Base-by-base conservation (phyloP, 2,113 vertebrate species). In the Spea bombifrons region DNA sequence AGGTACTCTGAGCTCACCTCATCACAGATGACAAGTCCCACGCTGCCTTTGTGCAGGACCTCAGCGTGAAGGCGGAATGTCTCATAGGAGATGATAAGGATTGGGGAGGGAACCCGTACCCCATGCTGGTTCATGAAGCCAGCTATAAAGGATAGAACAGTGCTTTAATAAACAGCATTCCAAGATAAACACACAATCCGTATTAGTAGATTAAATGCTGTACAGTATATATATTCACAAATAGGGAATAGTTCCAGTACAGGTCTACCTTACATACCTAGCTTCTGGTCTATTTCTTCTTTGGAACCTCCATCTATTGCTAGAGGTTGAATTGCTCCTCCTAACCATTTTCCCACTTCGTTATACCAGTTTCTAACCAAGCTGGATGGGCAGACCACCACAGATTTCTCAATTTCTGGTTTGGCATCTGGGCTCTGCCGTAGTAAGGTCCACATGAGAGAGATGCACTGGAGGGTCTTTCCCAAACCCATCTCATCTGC, bases 401-500 rank as follows among this genome's bases (percentile, higher is more conserved):
- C 85, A 0, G 87, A 95, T 83, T 98, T 99, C 83, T 98, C 93
- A 0, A 99, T 97, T 86, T 98, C 96, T 0, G 96, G 94, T 76
- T 90, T 98, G 77, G 89, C 86, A 45, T 98, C 95, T 0, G 96
- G 95, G 78, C 96, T 97, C 86, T 99, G 97, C 17, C 93, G 92
- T 2, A 99, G 89, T 47, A 99, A 93, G 0, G 97, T 99, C 97
- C 97, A 99, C 81, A 98, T 91, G 67, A 99, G 90, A 0, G 96
- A 81, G 84, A 99, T 99, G 82, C 96, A 99, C 88, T 99, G 97
- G 30, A 99, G 82, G 0, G 97, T 99, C 89, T 99, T 99, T 45
- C 97, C 97, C 84, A 99, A 88, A 4, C 97, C 97, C 97, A 99
- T 99, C 86, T 99, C 97, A 0, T 99, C 97, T 4, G 96, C 97